Conservation (phyloP, 2,888 invertebrate species). For the Dendrolimus pini region DNA sequence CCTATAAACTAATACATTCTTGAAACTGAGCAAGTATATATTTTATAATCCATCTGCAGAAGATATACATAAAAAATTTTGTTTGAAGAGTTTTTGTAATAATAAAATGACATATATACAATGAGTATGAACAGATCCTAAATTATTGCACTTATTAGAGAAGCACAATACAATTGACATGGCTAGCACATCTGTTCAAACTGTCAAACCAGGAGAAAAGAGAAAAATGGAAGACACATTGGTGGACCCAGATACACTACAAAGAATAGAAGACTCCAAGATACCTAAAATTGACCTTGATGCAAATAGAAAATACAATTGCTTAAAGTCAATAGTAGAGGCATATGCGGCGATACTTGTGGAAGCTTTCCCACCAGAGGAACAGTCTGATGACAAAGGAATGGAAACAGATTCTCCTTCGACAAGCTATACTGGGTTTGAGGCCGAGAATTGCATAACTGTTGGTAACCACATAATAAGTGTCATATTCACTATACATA, state of each 20-base stretch:
- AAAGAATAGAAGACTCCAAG: neutral
- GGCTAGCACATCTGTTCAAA: too few species aligned
- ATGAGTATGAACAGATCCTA: too few species aligned
- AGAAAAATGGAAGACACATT: neutral
- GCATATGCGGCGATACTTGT: neutral
- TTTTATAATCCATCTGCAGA: too few species aligned
- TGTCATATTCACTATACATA: slow-evolving; percentile 9
- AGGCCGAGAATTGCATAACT: slow-evolving; percentile 5
- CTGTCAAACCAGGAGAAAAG: too few species aligned
- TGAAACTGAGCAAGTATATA: too few species aligned
- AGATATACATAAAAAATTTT: too few species aligned
- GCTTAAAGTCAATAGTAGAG: neutral
- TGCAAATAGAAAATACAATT: neutral
- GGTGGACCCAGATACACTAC: neutral
- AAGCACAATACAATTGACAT: too few species aligned
- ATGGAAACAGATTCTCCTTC: neutral
- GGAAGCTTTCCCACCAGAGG: neutral
- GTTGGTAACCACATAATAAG: slow-evolving; percentile 8
- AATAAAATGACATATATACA: too few species aligned
- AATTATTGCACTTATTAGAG: too few species aligned
- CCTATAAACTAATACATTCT: too few species aligned
- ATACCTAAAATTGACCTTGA: neutral
- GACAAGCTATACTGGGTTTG: neutral
- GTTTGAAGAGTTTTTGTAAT: too few species aligned
- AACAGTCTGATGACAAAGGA: neutral